Base-by-base conservation (phyloP, 2,888 invertebrate genomes). In the Meghimatium bilineatum region DNA sequence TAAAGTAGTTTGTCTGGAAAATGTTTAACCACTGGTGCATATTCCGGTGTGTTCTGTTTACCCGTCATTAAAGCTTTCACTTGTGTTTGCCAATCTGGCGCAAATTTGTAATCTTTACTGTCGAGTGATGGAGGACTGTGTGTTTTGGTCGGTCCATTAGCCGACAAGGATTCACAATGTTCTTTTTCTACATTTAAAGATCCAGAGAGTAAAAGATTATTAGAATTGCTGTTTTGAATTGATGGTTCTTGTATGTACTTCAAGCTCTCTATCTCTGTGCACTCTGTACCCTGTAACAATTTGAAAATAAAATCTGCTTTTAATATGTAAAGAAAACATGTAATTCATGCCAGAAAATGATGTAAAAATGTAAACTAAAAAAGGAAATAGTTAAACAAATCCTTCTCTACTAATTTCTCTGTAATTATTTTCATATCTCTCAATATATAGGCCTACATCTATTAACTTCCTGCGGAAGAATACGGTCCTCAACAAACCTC, bases 261-360 rank as follows among this genome's bases (percentile, higher is more conserved):
- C 32, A 79, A 32, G 52, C 32, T 69, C n/a, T 79, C 79, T 32
- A 79, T 79, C 69, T 69, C 29, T 49, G 69, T 79, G 23, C 38
- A 60, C 14, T 38, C 63, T 36, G 49, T 8, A 14, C 14, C 72
- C 72, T 72, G 17, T 3, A 72, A 44, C 10, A 29, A 72, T n/a
- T 12, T n/a, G 12, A 23, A 36, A n/a, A 49, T 26, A n/a, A 14
- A 44, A 26, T n/a, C 5, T 23, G n/a, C n/a, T n/a, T n/a, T n/a
- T n/a, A n/a, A n/a, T n/a, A n/a, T n/a, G 60, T 63, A 63, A 56
- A 56, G 12, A 44, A 44, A 44, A 44, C 6, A 44, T n/a, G 44
- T 12, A 44, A 44, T 44, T 44, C n/a, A n/a, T n/a, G 17, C 56
- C 17, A 23, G 56, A 56, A 56, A 56, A 17, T 56, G 20, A 56